Evolutionary conservation across 1,140 invertebrate genomes (phyloP).

Genomic region (Atta texana): DNA sequence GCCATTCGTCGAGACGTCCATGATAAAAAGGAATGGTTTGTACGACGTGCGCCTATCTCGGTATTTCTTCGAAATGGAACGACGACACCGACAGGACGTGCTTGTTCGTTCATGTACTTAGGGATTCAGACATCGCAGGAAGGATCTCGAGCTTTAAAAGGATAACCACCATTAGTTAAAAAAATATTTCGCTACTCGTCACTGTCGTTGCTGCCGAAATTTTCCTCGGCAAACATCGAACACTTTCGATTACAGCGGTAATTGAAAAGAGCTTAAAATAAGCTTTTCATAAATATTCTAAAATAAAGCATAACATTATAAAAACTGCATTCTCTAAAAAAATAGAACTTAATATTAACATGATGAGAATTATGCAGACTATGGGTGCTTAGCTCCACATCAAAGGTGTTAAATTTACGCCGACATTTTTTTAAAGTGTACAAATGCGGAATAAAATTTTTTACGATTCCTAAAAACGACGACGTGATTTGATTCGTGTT

Average conservation of each 20-base stretch:
- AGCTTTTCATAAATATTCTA: background rate
- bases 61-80: slow-evolving; percentile 57
- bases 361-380: too few species aligned
- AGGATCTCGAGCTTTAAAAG: slow-evolving; percentile 13
- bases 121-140: slow-evolving; percentile 43
- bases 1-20: slow-evolving; percentile 44
- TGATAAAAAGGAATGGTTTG: slow-evolving; percentile 66
- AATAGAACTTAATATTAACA: too few species aligned
- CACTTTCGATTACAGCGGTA: background rate
- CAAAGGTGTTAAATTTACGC: too few species aligned
- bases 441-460: background rate
- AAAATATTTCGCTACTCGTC: slow-evolving; percentile 21
- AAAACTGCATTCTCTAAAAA: background rate
- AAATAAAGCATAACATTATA: background rate
- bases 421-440: too few species aligned
- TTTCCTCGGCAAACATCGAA: background rate
- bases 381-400: too few species aligned
- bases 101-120: slow-evolving; percentile 15
- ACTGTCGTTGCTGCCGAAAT: background rate
- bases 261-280: background rate
- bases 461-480: too few species aligned
- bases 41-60: slow-evolving; percentile 55
- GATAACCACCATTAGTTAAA: slow-evolving; percentile 38
- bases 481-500: background rate
- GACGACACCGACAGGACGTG: slow-evolving; percentile 38